These are phyloP conservation scores for Conus canariensis DNA, from an alignment of 2,888 invertebrate genomes.

Conservation along the genomic window DNA sequence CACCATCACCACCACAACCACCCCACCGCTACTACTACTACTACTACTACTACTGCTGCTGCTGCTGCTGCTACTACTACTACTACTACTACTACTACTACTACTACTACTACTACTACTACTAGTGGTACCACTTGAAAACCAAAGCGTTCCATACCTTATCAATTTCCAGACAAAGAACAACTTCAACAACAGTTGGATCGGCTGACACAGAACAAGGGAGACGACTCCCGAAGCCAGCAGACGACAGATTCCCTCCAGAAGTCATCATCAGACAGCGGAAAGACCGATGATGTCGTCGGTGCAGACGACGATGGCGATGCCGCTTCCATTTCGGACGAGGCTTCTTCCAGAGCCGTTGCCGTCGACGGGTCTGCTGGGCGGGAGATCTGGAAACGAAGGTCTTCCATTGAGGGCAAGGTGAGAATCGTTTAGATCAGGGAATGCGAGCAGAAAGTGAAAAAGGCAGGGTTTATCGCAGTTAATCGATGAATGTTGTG, in stretches of 20 bases:
- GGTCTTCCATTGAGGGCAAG: slow-evolving; percentile 61
- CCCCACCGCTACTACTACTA: too few species aligned
- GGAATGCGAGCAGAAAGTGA: too few species aligned
- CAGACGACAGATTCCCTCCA: background rate
- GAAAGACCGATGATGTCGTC: background rate
- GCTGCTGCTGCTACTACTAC: too few species aligned
- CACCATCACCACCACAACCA: too few species aligned
- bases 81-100: too few species aligned
- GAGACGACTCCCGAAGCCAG: background rate
- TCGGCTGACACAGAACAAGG: background rate
- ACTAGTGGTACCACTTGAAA: too few species aligned
- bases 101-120: too few species aligned
- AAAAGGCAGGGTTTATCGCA: too few species aligned
- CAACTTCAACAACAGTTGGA: slow-evolving; percentile 50
- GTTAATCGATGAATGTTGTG: too few species aligned
- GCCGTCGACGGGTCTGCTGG: slow-evolving; percentile 44
- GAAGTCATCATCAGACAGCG: background rate
- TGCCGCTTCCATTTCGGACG: background rate
- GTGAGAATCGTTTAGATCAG: slow-evolving; percentile 44
- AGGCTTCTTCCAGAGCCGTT: background rate
- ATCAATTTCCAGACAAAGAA: slow-evolving; percentile 54
- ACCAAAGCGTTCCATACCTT: too few species aligned
- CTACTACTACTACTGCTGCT: too few species aligned
- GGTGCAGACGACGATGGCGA: background rate
- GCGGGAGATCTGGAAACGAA: slow-evolving; percentile 54